Conservation (phyloP, 2,888 invertebrate species). For the Campoplex nolae region DNA sequence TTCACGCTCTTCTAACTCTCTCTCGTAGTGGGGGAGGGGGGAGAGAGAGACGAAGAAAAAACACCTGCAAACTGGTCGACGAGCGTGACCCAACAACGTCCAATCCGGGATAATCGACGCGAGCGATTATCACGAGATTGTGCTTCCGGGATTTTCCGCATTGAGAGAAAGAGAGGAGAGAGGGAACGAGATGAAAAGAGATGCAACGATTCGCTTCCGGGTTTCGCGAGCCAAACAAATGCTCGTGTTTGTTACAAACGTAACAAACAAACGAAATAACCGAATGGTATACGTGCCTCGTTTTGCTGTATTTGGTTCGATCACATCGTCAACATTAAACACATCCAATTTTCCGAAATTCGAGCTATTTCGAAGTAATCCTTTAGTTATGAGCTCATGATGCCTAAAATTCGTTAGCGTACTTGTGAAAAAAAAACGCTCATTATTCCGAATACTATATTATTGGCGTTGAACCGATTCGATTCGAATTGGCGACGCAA, state of each 20-base stretch:
- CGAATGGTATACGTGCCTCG: neutral
- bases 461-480: neutral
- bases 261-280: conserved; percentile 30
- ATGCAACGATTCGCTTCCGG: conserved; percentile 30
- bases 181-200: conserved; percentile 6
- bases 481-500: neutral
- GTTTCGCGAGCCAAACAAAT: conserved; percentile 31
- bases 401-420: neutral
- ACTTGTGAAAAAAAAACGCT: neutral
- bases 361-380: neutral
- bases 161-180: conserved; percentile 15
- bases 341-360: neutral
- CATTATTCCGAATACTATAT: neutral
- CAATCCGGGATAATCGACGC: conserved; percentile 66
- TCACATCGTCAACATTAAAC: conserved; percentile 5
- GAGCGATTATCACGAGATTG: conserved; percentile 67
- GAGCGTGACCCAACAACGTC: conserved; percentile 52
- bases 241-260: conserved; percentile 35
- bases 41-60: conserved; percentile 35
- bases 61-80: conserved; percentile 64
- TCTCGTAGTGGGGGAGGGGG: conserved; percentile 35
- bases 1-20: conserved; percentile 74
- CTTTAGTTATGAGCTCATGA: neutral
- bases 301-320: conserved; percentile 19
- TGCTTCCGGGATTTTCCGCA: conserved; percentile 61